A percentile compares a stretch with the other conserved stretches of the same genome.
Evolutionary conservation across 2,113 vertebrate species (phyloP).

Genomic region (Semicossyphus pulcher): DNA sequence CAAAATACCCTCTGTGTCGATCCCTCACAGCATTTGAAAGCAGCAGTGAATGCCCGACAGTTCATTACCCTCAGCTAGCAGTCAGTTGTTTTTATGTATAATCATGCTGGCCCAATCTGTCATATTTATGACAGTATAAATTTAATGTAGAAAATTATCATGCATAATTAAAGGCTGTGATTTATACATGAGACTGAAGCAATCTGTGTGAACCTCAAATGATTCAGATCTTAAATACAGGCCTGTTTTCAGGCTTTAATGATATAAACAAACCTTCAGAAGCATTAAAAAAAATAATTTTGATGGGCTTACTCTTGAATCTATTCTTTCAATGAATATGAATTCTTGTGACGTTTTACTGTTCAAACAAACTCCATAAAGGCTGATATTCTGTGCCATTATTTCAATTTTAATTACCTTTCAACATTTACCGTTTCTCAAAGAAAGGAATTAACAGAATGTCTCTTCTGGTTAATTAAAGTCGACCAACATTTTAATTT

Average conservation of each 20-base stretch:
- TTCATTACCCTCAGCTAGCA: not conserved
- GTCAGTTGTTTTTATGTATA: conserved; percentile 3
- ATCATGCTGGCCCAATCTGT: not conserved
- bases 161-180: too few relatives aligned
- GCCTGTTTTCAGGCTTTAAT: too few relatives aligned
- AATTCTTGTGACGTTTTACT: too few relatives aligned
- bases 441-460: not conserved
- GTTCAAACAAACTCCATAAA: too few relatives aligned
- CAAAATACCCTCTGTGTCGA: not conserved
- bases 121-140: not conserved
- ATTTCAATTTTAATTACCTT: not conserved
- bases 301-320: too few relatives aligned
- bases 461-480: not conserved
- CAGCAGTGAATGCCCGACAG: conserved; percentile 44
- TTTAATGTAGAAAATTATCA: too few relatives aligned
- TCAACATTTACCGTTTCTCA: not conserved
- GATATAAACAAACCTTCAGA: not conserved
- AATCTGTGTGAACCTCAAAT: too few relatives aligned
- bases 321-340: too few relatives aligned
- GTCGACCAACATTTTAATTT: not conserved
- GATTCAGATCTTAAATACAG: not conserved
- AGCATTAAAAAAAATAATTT: not conserved
- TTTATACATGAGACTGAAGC: too few relatives aligned
- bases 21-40: conserved; percentile 32
- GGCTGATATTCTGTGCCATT: not conserved